Evolutionary conservation across 2,797 vertebrate genomes (phyloP).

Genomic region (Synaphobranchus kaupii): DNA sequence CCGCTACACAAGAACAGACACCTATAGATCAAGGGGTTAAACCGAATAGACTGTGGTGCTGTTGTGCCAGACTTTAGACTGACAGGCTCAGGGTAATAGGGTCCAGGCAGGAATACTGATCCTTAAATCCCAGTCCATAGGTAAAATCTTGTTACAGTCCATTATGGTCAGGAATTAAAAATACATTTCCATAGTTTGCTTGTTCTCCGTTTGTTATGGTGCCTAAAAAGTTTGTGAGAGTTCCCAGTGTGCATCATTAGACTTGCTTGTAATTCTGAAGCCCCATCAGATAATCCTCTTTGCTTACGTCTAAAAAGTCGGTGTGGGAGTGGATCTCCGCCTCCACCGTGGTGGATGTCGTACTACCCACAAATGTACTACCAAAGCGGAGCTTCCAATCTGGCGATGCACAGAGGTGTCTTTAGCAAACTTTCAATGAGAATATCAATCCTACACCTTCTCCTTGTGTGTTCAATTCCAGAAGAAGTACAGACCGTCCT

Average conservation of each 20-base stretch:
- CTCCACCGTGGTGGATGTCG: neutral
- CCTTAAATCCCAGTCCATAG: neutral
- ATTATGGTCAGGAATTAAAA: neutral
- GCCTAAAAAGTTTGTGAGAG: neutral
- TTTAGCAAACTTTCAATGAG: slow-evolving; percentile 1
- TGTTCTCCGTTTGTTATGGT: neutral
- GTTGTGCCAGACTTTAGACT: neutral
- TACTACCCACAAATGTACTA: neutral
- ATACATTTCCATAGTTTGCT: neutral
- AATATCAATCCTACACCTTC: neutral
- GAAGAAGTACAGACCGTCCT: neutral
- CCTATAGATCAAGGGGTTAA: neutral
- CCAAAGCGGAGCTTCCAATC: neutral
- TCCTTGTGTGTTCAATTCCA: neutral
- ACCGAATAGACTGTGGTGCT: neutral
- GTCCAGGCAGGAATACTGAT: slow-evolving; percentile 1
- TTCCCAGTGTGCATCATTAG: neutral
- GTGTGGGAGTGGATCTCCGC: neutral
- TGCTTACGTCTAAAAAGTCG: neutral
- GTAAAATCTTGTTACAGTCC: neutral
- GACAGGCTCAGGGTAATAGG: slow-evolving; percentile 2
- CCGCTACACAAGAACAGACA: neutral
- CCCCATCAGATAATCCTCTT: neutral
- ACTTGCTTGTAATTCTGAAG: neutral
- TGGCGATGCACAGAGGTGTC: neutral